Base-by-base conservation (phyloP, 2,888 invertebrate genomes). In the Psylliodes chrysocephalus region DNA sequence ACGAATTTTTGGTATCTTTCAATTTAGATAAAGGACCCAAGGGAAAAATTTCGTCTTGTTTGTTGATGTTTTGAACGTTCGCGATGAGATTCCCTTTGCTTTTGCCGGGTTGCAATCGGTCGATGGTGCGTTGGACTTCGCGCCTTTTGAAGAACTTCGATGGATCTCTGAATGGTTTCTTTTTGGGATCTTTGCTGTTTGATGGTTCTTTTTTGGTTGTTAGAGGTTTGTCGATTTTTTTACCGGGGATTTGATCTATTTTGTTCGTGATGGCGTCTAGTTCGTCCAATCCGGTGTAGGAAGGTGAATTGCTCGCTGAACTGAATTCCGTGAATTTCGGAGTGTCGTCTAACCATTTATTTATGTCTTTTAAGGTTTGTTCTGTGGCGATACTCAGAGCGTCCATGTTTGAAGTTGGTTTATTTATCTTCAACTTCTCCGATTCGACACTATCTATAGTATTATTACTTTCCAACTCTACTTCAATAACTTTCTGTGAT, bases 301-400 rank as follows among this genome's bases (percentile, higher is more conserved):
- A 88, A 0, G 90, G 90, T 0, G 93, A 93, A 80, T 92, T 92
- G 74, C 91, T 91, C 5, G 89, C 90, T 0, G 93, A 92, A 73
- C 91, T 92, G 69, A 90, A 89, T 73, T 90, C 90, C 0, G 91
- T 87, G 66, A 89, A 87, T 71, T 90, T 89, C 0, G 94, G 93
- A 0, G 93, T 91, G 73, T 93, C 93, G 75, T 94, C 93, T 64
- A 95, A 82, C 93, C 94, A 94, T 75, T 93, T 93, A 78, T 92
- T 94, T 40, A 94, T 93, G 78, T 94, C 94, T 86, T 94, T 91
- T 0, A 91, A 84, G 14, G 91, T 92, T 83, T 92, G 90, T 75
- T 90, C 91, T 0, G 91, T 90, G 7, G 90, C 90, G 66, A 90
- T 84, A 74, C 89, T 89, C 15, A 91, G 81, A 1, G 90, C 91